These are phyloP conservation scores for Saguinus midas DNA, from an alignment of 2,113 vertebrate genomes.

Conservation along the genomic window DNA sequence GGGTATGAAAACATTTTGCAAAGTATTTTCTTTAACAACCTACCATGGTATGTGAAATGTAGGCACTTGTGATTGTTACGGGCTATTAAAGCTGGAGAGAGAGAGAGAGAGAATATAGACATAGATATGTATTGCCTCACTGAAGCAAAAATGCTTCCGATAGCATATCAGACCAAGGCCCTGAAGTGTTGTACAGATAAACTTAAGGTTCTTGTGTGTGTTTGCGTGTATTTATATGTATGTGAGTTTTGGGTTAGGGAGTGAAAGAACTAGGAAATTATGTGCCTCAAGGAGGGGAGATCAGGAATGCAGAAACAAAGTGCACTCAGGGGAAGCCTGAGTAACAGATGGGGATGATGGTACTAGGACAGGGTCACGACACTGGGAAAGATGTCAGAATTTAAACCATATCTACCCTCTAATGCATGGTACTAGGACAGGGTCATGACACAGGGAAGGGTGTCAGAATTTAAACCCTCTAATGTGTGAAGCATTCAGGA, in stretches of 20 bases:
- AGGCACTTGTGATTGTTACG: not conserved
- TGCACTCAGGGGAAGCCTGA: not conserved
- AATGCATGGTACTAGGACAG: not conserved
- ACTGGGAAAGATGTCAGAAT: not conserved
- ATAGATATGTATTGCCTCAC: not conserved
- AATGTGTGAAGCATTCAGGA: not conserved
- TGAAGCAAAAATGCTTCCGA: not conserved
- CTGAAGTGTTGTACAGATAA: not conserved
- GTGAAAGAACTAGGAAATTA: not conserved
- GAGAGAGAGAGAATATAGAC: not conserved
- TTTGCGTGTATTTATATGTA: fast-evolving
- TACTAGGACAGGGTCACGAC: not conserved
- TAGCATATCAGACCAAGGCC: not conserved
- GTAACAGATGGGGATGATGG: not conserved
- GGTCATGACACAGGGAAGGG: not conserved
- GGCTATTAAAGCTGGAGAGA: not conserved
- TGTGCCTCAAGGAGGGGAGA: not conserved
- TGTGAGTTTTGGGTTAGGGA: not conserved
- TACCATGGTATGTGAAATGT: not conserved
- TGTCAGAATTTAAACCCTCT: not conserved
- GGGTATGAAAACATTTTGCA: not conserved
- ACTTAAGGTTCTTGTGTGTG: not conserved
- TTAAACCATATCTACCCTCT: not conserved
- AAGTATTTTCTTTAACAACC: conserved; percentile 8
- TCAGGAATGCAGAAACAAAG: not conserved